Evolutionary conservation across 2,888 invertebrate genomes (phyloP).

Genomic region (Timema cristinae): DNA sequence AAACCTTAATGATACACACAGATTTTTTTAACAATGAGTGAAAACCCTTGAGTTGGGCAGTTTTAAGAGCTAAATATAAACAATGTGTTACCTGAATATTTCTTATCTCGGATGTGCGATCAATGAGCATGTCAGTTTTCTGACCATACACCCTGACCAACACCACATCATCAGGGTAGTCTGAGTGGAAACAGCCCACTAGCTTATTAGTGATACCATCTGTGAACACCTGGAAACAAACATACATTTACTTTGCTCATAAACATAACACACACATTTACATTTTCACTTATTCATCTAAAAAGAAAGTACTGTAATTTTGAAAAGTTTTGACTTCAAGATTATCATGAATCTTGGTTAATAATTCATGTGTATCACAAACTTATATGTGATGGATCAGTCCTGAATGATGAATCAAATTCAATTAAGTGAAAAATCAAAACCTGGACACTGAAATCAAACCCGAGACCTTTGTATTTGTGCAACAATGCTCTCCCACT

Average conservation of each 20-base stretch:
- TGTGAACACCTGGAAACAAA: constrained; percentile 69
- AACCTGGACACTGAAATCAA: too few species aligned
- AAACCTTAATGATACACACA: background rate
- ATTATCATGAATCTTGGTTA: too few species aligned
- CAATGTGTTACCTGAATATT: constrained; percentile 28
- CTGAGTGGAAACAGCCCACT: constrained; percentile 64
- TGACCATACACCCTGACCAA: constrained; percentile 88
- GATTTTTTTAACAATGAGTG: background rate
- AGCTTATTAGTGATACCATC: constrained; percentile 94
- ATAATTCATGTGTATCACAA: too few species aligned
- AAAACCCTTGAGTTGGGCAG: background rate
- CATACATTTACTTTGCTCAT: constrained; percentile 17
- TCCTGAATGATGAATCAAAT: too few species aligned
- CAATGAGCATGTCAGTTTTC: constrained; percentile 89
- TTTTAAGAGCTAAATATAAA: constrained; percentile 7
- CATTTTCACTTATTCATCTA: too few species aligned
- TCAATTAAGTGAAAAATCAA: too few species aligned
- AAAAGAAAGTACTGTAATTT: too few species aligned
- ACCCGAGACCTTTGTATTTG: too few species aligned
- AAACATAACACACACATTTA: too few species aligned
- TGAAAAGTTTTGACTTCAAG: too few species aligned
- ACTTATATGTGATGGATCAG: too few species aligned
- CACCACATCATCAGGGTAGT: constrained; percentile 58
- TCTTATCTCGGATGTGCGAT: constrained; percentile 78
- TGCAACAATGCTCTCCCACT: too few species aligned